Evolutionary conservation across 2,888 invertebrate genomes (phyloP).

Genomic region (Drosophila falleni): DNA sequence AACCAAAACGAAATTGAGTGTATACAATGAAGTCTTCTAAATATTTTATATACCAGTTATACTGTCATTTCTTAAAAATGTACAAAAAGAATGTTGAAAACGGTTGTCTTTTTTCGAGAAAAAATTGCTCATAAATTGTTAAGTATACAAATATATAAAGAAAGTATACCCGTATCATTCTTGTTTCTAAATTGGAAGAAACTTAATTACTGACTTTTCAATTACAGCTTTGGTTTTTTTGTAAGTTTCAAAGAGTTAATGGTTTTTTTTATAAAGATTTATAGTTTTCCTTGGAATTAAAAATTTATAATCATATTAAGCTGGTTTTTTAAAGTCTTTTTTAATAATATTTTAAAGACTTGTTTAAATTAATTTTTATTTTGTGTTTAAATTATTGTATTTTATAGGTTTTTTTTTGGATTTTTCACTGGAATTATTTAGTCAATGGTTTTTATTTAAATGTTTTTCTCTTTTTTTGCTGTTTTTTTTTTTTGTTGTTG

Average conservation of each 20-base stretch:
- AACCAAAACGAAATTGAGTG: slow-evolving; percentile 52
- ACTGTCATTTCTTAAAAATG: slow-evolving; percentile 51
- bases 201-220: slow-evolving; percentile 55
- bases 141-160: slow-evolving; percentile 67
- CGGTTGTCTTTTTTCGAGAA: slow-evolving; percentile 24
- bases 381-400: slow-evolving; percentile 71
- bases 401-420: slow-evolving; percentile 47
- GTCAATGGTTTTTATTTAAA: slow-evolving; percentile 70
- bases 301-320: slow-evolving; percentile 64
- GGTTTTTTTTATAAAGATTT: slow-evolving; percentile 37
- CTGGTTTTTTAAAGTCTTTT: slow-evolving; percentile 52
- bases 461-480: slow-evolving; percentile 71
- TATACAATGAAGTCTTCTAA: slow-evolving; percentile 62
- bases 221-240: slow-evolving; percentile 20
- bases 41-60: slow-evolving; percentile 37
- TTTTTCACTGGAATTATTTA: slow-evolving; percentile 65
- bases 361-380: slow-evolving; percentile 60
- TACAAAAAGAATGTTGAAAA: slow-evolving; percentile 44
- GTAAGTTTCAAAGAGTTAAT: slow-evolving; percentile 25
- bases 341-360: slow-evolving; percentile 52
- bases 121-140: slow-evolving; percentile 58
- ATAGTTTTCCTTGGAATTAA: slow-evolving; percentile 55
- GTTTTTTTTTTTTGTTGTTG: slow-evolving; percentile 63
- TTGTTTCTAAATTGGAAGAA: slow-evolving; percentile 68
- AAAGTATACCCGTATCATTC: slow-evolving; percentile 75